Evolutionary conservation across 2,888 invertebrate genomes (phyloP), one percentile per base, ranked within the genome.

Genomic region (Pterostichus niger): DNA sequence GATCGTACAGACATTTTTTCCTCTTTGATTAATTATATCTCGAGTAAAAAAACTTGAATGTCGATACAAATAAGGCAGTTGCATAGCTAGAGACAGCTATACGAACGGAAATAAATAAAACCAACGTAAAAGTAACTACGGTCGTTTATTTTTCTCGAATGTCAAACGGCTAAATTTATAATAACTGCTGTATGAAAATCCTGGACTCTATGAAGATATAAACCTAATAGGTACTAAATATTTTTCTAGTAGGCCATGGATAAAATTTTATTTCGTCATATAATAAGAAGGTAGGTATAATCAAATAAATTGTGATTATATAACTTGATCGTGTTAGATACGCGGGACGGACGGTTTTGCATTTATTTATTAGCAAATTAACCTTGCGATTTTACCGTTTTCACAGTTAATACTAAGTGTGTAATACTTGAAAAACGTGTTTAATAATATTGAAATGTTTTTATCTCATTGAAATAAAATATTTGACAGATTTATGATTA

Each of bases 61-160:
- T 75, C 40, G 61, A 76, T 76, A 76, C 76, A 76, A 76, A 76
- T 76, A 76, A 52, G 76, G 76, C 31, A 76, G 76, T 76, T 76
- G 76, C 76, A 33, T 76, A 54, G 68, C 75, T 56, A 40, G 68
- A 68, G 9, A 40, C 40, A 68, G 68, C 68, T 9, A 68, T 10
- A 56, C 54, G 56, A 76, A 68, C 68, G 68, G 76, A 76, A 76
- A 76, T 76, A 76, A 76, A 76, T 68, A 68, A 76, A 49, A 76
- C 76, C 33, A 76, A 76, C 56, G 56, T 49, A 76, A 52, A 68
- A 52, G 52, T 54, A 15, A 54, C 40, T 68, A 13, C 15, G 35
- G 15, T 40, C 76, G 54, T 76, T 76, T 76, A 76, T 76, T 75
- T 75, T 46, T 75, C 40, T 73, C 46, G n/a, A 73, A 75, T 52